A percentile compares a stretch with the other conserved stretches of the same genome.
Conservation (phyloP, 2,113 vertebrate genomes). For the Pluvianellus socialis region DNA sequence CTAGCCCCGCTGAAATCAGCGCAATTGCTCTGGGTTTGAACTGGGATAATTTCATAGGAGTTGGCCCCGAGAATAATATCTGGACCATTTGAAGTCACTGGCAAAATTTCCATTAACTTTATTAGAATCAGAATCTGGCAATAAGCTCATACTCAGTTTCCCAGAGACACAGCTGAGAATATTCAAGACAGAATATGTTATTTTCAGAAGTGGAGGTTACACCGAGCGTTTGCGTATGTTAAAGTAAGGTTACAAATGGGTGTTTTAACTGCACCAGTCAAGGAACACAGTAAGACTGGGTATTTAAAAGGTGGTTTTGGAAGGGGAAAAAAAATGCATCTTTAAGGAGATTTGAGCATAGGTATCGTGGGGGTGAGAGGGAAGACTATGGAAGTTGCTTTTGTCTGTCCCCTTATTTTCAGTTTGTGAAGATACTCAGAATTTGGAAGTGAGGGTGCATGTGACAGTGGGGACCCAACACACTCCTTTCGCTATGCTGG, state of each 20-base stretch:
- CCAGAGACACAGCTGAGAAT: slow-evolving; percentile 58
- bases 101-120: slow-evolving; percentile 59
- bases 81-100: slow-evolving; percentile 59
- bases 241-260: neutral
- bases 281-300: neutral
- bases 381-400: neutral
- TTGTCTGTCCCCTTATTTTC: neutral
- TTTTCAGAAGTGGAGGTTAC: slow-evolving; percentile 30
- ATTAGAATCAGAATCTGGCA: slow-evolving; percentile 66
- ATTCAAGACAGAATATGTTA: slow-evolving; percentile 19
- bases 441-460: neutral
- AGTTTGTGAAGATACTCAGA: neutral
- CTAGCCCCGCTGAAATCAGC: neutral
- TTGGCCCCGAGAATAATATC: slow-evolving; percentile 25
- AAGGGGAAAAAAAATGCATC: neutral
- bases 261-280: neutral
- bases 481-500: neutral
- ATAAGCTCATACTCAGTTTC: neutral
- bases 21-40: slow-evolving; percentile 17
- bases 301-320: neutral
- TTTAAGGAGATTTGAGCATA: neutral
- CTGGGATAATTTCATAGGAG: slow-evolving; percentile 29
- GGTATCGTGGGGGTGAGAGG: neutral
- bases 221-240: neutral
- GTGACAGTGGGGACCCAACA: neutral